phyloP scores from a whole-genome alignment of 2,797 vertebrate genomes.

The Sarcoramphus papa region DNA sequence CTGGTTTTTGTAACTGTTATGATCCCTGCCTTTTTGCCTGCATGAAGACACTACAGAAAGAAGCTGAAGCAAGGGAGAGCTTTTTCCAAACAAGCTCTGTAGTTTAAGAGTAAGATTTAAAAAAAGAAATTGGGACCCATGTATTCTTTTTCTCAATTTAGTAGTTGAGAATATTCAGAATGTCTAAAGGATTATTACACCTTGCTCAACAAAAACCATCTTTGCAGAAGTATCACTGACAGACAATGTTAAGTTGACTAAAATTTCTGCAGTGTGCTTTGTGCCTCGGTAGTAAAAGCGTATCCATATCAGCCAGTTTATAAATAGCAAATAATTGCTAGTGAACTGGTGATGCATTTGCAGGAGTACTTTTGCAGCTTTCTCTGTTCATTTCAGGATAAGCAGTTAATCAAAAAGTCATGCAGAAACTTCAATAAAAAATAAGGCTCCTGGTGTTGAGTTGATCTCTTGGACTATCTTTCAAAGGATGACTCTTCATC shows the following conservation, averaged over 20 bases:
- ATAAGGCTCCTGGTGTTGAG: neutral
- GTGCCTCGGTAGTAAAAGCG: slow-evolving; percentile 18
- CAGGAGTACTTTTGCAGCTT: slow-evolving; percentile 66
- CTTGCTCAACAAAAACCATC: neutral
- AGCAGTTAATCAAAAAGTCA: slow-evolving; percentile 39
- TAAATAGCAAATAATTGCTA: slow-evolving; percentile 73
- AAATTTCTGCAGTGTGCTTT: slow-evolving; percentile 22
- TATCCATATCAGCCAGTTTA: slow-evolving; percentile 59
- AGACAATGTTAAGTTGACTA: neutral
- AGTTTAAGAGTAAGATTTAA: neutral
- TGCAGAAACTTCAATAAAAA: slow-evolving; percentile 14
- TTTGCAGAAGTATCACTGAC: neutral
- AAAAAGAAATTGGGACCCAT: neutral
- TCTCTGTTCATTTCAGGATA: slow-evolving; percentile 62
- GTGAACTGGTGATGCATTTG: slow-evolving; percentile 60
- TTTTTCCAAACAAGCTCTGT: neutral
- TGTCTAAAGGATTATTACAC: neutral
- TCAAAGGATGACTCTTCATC: neutral
- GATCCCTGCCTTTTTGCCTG: neutral
- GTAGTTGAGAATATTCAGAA: neutral
- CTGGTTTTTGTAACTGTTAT: neutral
- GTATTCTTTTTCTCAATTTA: neutral
- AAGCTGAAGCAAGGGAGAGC: neutral
- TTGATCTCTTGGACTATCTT: neutral
- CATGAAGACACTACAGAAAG: neutral